phyloP scores from a whole-genome alignment of 2,113 vertebrate species.

The Pollachius pollachius region DNA sequence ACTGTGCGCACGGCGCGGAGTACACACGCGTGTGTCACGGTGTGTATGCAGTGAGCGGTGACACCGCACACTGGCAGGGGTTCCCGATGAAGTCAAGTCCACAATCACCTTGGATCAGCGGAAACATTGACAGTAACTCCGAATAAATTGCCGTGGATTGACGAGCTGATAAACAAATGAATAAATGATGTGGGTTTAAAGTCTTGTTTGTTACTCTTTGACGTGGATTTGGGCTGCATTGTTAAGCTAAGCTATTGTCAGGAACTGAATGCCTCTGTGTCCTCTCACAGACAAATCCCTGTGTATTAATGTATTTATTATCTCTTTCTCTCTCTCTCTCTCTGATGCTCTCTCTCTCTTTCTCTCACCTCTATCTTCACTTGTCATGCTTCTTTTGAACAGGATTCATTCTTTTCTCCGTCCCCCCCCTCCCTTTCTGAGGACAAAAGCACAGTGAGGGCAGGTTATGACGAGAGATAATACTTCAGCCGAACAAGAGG shows the following conservation, averaged over 20 bases:
- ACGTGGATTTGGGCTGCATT: conserved; percentile 58
- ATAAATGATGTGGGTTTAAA: conserved; percentile 1
- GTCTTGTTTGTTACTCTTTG: conserved; percentile 46
- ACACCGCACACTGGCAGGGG: background rate
- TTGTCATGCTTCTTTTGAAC: background rate
- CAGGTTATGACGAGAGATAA: conserved; percentile 44
- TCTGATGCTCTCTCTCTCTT: too few species aligned
- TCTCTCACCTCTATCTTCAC: conserved; percentile 7
- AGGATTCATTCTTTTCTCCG: too few species aligned
- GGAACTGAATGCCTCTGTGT: conserved; percentile 52
- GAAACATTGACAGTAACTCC: too few species aligned
- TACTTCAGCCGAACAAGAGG: conserved; percentile 48
- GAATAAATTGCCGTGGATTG: too few species aligned
- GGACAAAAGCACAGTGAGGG: conserved; percentile 31
- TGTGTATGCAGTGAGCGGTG: background rate
- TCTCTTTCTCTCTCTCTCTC: conserved; percentile 23
- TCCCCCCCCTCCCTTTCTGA: background rate
- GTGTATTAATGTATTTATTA: background rate
- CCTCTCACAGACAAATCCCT: conserved; percentile 52
- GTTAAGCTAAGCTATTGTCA: conserved; percentile 56
- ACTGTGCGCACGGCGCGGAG: too few species aligned
- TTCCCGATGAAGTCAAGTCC: too few species aligned
- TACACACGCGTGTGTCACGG: too few species aligned
- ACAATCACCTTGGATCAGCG: conserved; percentile 18
- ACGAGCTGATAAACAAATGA: background rate